phyloP scores from a whole-genome alignment of 2,888 invertebrate species.

The Pseudococcus viburni region DNA sequence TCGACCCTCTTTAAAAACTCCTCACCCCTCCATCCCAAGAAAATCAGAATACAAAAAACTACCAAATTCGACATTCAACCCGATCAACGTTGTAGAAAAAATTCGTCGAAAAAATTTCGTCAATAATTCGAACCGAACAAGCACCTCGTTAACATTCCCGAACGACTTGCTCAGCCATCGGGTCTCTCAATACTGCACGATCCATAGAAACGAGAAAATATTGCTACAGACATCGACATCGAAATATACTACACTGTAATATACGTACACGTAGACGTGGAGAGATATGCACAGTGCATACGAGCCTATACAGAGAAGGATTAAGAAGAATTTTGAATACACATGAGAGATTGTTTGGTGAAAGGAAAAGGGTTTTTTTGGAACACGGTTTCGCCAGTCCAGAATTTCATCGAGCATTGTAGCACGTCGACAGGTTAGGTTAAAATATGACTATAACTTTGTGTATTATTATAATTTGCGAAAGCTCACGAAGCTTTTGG shows the following conservation, averaged over 20 bases:
- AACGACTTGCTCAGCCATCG: not conserved
- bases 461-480: conserved; percentile 11
- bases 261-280: not conserved
- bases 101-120: not conserved
- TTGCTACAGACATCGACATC: not conserved
- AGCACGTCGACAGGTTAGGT: not conserved
- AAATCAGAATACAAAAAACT: not conserved
- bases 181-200: not conserved
- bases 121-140: not conserved
- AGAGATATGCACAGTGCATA: not conserved
- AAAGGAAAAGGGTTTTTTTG: conserved; percentile 14
- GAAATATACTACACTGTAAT: not conserved
- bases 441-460: not conserved
- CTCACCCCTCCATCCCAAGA: too few relatives aligned
- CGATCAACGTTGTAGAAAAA: not conserved
- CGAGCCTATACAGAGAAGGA: not conserved
- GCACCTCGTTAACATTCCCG: conserved; percentile 14
- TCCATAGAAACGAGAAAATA: not conserved
- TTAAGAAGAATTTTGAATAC: conserved; percentile 6
- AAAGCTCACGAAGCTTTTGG: conserved; percentile 4
- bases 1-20: too few relatives aligned
- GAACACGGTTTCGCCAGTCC: not conserved
- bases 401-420: conserved; percentile 41
- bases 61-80: not conserved
- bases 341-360: conserved; percentile 18